Evolutionary conservation across 2,888 invertebrate genomes (phyloP).

Genomic region (Caradrina clavipalpis): DNA sequence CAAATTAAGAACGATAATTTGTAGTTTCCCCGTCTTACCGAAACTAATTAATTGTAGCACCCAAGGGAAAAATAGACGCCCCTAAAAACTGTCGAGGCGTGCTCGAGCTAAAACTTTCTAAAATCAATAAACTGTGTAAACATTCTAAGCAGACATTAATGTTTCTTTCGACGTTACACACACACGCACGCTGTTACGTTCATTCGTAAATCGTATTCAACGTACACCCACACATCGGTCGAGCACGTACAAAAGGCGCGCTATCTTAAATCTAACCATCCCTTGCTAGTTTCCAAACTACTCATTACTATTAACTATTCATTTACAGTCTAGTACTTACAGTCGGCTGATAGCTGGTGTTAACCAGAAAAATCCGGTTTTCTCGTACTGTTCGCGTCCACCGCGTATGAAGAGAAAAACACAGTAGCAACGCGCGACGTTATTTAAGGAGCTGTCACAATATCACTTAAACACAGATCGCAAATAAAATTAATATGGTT

Average conservation of each 20-base stretch:
- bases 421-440: slow-evolving; percentile 50
- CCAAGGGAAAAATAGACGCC: slow-evolving; percentile 58
- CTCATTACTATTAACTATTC: slow-evolving; percentile 41
- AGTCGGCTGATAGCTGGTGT: slow-evolving; percentile 70
- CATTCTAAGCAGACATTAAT: slow-evolving; percentile 72
- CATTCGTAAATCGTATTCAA: slow-evolving; percentile 54
- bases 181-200: slow-evolving; percentile 54
- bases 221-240: slow-evolving; percentile 58
- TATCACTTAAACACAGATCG: slow-evolving; percentile 65
- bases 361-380: slow-evolving; percentile 79
- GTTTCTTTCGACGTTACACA: slow-evolving; percentile 69
- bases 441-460: slow-evolving; percentile 61
- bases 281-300: slow-evolving; percentile 35
- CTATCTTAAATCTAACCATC: slow-evolving; percentile 49
- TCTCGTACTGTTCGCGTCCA: slow-evolving; percentile 53
- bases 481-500: slow-evolving; percentile 54
- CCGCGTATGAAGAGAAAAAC: slow-evolving; percentile 56
- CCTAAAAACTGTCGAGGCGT: slow-evolving; percentile 58
- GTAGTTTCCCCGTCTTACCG: slow-evolving; percentile 41
- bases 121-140: slow-evolving; percentile 80
- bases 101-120: slow-evolving; percentile 72
- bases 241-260: slow-evolving; percentile 50
- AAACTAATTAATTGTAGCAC: slow-evolving; percentile 56
- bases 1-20: slow-evolving; percentile 45
- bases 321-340: slow-evolving; percentile 76